A percentile compares a stretch with the other conserved stretches of the same genome.
Evolutionary conservation across 2,113 vertebrate genomes (phyloP).

Genomic region (Proteles cristata): DNA sequence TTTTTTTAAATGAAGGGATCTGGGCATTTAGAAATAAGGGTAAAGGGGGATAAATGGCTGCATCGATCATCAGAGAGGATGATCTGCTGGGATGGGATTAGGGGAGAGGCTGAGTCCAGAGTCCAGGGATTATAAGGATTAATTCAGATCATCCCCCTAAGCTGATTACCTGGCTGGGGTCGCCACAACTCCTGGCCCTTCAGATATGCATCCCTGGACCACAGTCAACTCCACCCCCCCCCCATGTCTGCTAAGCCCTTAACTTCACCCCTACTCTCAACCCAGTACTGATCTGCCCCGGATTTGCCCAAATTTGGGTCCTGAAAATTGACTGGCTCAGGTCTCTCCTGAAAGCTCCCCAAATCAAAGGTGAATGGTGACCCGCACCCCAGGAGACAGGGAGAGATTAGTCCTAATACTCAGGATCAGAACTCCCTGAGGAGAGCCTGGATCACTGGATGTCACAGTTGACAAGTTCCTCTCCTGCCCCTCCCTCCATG

Average conservation of each 20-base stretch:
- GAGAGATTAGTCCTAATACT: conserved; percentile 29
- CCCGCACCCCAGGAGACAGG: neutral
- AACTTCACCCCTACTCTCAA: neutral
- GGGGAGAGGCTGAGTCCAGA: conserved; percentile 48
- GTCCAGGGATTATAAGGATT: conserved; percentile 56
- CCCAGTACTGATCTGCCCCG: neutral
- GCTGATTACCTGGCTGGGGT: conserved; percentile 25
- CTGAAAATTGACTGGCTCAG: neutral
- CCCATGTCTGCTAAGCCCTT: neutral
- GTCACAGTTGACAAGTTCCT: neutral
- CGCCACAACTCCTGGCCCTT: neutral
- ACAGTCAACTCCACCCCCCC: no score
- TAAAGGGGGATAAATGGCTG: conserved; percentile 63
- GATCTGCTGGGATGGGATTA: conserved; percentile 65
- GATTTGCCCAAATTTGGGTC: neutral
- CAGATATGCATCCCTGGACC: neutral
- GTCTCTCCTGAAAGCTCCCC: neutral
- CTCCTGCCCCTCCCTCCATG: neutral
- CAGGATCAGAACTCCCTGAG: neutral
- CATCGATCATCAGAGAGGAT: conserved; percentile 53
- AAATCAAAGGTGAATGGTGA: neutral
- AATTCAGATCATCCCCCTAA: conserved; percentile 64
- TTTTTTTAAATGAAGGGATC: neutral
- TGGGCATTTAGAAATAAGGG: conserved; percentile 63
- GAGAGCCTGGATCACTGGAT: neutral